Evolutionary conservation across 2,888 invertebrate genomes (phyloP).

Genomic region (Chrysotoxum bicinctum): DNA sequence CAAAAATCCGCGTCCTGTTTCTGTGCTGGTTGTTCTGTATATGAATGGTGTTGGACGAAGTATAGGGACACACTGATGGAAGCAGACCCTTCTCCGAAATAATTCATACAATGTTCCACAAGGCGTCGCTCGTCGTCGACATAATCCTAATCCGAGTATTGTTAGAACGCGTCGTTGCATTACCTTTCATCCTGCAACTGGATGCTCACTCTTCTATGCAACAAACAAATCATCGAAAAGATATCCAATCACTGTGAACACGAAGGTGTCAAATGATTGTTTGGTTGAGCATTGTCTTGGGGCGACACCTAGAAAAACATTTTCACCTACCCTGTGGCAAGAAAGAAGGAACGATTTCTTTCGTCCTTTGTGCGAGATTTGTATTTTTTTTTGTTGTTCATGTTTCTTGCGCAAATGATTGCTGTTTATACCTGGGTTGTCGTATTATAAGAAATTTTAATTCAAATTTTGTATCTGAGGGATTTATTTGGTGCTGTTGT

Average conservation of each 20-base stretch:
- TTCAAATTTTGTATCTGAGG: constrained; percentile 62
- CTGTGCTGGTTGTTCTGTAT: background rate
- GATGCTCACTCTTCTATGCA: constrained; percentile 27
- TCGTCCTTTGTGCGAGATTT: constrained; percentile 35
- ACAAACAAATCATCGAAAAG: constrained; percentile 62
- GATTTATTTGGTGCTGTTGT: constrained; percentile 26
- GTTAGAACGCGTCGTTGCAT: constrained; percentile 63
- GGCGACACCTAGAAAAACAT: constrained; percentile 70
- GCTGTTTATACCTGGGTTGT: constrained; percentile 40
- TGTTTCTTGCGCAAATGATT: constrained; percentile 36
- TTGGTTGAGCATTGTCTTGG: constrained; percentile 56
- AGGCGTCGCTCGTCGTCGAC: constrained; percentile 43
- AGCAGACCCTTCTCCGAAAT: constrained; percentile 28
- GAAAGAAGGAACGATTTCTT: background rate
- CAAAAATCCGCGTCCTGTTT: constrained; percentile 66
- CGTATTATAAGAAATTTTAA: constrained; percentile 62
- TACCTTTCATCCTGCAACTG: constrained; percentile 42
- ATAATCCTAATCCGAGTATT: constrained; percentile 70
- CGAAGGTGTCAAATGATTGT: constrained; percentile 69
- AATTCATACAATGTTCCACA: constrained; percentile 16
- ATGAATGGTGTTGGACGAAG: background rate
- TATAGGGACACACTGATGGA: background rate
- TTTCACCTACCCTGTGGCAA: constrained; percentile 27
- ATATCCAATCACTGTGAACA: constrained; percentile 53
- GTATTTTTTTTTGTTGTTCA: background rate